Base-by-base conservation (phyloP, 2,797 vertebrate species). In the Ispidina picta region DNA sequence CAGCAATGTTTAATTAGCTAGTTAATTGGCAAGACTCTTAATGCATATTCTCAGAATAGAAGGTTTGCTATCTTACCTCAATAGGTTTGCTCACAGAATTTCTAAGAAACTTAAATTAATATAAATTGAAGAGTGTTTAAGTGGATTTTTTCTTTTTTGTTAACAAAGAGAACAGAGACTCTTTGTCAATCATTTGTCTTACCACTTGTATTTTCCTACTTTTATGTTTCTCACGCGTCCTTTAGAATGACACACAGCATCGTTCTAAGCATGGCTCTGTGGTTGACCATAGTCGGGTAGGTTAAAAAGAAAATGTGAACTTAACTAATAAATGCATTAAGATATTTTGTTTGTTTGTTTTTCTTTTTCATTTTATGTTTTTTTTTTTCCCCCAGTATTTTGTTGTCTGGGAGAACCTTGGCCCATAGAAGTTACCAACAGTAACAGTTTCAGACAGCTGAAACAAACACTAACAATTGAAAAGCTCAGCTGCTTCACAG, bases 271-370 rank as follows among this genome's bases (percentile, higher is more conserved):
- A 97, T 96, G 97, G 95, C 96, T 97, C 98, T 97, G 97, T 98
- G 97, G 97, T 98, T 97, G 98, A 98, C 96, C 98, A 90, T 89
- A 98, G 98, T 97, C 98, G 98, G 98, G 98, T 99, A 99, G 90
- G 99, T 99, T 97, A 83, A 92, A 58, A 90, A 91, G 44, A 65
- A 86, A 92, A 93, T 51, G 29, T 59, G 26, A 84, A 73, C 46
- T 2, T 92, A 15, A 73, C 12, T 83, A 72, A 72, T 66, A 59
- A 73, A 84, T 86, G 8, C 48, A 54, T 54, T 86, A n/a, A 35
- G 46, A 11, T 26, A 87, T 73, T 51, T 65, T 65, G 18, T 21
- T 4, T 39, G 14, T 7, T 20, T 54, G n/a, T 5, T n/a, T 64
- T 62, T 44, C 35, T 84, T 70, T 59, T 5, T 15, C 19, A 9